Base-by-base conservation (phyloP, 2,888 invertebrate genomes). In the Drosophila robusta region DNA sequence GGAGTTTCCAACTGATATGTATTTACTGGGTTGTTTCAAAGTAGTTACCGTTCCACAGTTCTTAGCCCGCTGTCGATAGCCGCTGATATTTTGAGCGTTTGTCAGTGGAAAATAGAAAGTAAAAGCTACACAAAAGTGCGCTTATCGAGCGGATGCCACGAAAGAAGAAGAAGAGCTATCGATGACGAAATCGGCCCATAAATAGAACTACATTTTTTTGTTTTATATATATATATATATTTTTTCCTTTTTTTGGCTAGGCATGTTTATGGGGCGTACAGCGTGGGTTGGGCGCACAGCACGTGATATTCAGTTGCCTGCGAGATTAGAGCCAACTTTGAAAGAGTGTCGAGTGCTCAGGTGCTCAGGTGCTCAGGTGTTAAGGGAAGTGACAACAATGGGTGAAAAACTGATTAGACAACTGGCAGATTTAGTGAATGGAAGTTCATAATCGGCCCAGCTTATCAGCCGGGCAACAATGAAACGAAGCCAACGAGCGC, bases 401-500 rank as follows among this genome's bases (percentile, higher is more conserved):
- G 34, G 71, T 56, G 58, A 42, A 50, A 54, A 70, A 64, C 66
- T 82, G 70, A 86, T 75, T 66, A 75, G 58, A 56, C 66, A 50
- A 52, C 32, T 75, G 73, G 74, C 80, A 75, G 80, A 88, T 90
- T 85, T 90, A 83, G 83, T 90, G 90, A 90, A 90, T 90, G 90
- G 90, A 83, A 47, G 42, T 41, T 42, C 36, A 55, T 52, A 68
- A 64, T 60, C 68, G 41, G n/a, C 41, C 8, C 29, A 45, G 69
- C 75, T 80, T 88, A 89, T 89, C 89, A 82, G 57, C 56, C 38
- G 39, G 36, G 75, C 75, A 83, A 86, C 78, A 88, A 78, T 78
- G 70, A 84, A 77, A 64, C 55, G n/a, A 50, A 45, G 42, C 29
- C 8, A 29, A 8, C 29, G 29, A 42, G 5, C 9, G n/a, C 9